phyloP scores from a whole-genome alignment of 2,888 invertebrate genomes.

The Acanthosepion esculentum region DNA sequence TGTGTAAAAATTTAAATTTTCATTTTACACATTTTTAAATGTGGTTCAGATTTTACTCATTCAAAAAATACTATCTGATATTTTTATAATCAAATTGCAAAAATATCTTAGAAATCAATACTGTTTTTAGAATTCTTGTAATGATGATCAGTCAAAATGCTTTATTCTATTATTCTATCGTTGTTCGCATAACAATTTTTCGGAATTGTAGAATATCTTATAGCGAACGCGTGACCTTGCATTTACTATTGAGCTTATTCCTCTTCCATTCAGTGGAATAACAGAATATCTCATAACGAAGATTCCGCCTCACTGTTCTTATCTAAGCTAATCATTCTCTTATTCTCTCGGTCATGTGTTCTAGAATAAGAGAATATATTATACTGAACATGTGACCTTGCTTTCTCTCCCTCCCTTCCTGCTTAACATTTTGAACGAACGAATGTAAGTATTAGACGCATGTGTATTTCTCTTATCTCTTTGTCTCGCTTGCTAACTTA shows the following conservation, averaged over 20 bases:
- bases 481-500: not conserved
- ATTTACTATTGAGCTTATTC: not conserved
- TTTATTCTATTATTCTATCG: not conserved
- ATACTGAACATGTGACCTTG: slow-evolving; percentile 45
- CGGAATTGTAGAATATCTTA: not conserved
- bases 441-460: slow-evolving; percentile 45
- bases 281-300: not conserved
- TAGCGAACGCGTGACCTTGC: not conserved
- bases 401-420: not conserved
- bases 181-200: not conserved
- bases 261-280: not conserved
- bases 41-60: no score
- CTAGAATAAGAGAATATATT: slow-evolving; percentile 41
- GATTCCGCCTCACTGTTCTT: not conserved
- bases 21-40: no score
- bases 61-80: no score
- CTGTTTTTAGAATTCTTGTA: not conserved
- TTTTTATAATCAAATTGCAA: no score
- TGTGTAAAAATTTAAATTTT: no score
- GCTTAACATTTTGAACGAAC: not conserved
- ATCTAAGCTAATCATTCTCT: not conserved
- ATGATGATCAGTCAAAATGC: not conserved
- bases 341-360: not conserved
- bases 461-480: not conserved
- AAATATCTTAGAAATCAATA: no score